Evolutionary conservation across 2,888 invertebrate species (phyloP).

Genomic region (Aleiodes leptofemur): DNA sequence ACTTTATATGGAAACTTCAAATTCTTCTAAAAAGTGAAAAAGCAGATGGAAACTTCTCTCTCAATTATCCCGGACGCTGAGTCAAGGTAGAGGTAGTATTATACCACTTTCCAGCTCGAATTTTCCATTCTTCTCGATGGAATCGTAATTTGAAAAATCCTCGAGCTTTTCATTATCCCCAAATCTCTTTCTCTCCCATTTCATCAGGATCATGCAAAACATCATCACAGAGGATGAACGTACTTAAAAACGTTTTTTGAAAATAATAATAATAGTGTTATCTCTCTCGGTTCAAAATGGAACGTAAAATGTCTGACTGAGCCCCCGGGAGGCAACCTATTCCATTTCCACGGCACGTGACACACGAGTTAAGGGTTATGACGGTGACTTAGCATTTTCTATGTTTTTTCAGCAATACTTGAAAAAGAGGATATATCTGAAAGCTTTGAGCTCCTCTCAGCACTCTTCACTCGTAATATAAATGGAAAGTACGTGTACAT

Average conservation of each 20-base stretch:
- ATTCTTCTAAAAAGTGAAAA: too few relatives aligned
- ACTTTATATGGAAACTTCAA: too few relatives aligned
- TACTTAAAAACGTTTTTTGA: background rate
- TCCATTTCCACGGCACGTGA: constrained; percentile 3
- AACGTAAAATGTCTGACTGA: constrained; percentile 8
- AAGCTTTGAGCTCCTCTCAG: too few relatives aligned
- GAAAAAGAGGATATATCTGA: background rate
- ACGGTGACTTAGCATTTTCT: constrained; percentile 10
- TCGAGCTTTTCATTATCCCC: background rate
- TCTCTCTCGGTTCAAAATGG: background rate
- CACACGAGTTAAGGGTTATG: constrained; percentile 9
- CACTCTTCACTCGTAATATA: too few relatives aligned
- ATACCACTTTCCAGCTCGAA: too few relatives aligned
- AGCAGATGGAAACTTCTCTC: background rate
- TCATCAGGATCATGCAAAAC: background rate
- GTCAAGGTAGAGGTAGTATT: too few relatives aligned
- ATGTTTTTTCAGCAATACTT: constrained; percentile 2
- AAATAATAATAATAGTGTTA: background rate
- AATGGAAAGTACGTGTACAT: too few relatives aligned
- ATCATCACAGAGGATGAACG: background rate
- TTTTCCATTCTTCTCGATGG: too few relatives aligned
- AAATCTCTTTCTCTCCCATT: background rate
- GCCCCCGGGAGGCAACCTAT: background rate
- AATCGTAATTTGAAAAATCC: background rate
- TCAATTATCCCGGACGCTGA: background rate